Evolutionary conservation across 2,888 invertebrate species (phyloP), one percentile per base, ranked within the genome.

Genomic region (Orchesella flavescens): DNA sequence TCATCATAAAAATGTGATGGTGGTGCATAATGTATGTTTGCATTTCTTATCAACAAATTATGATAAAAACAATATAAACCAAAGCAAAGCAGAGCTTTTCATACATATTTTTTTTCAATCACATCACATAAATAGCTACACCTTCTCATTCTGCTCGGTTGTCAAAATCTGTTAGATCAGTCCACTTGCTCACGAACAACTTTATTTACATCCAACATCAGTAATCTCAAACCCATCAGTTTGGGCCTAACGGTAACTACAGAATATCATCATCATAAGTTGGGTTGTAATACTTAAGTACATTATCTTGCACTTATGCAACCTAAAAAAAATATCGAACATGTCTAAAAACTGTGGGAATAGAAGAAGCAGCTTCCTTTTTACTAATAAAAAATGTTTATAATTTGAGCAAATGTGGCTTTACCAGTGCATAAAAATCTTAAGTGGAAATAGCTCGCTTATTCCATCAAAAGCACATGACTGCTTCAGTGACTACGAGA

Each of bases 131-230:
- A 15, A 72, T 24, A 19, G 49, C 19, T 21, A 55, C 61, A 57
- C 4, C 15, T n/a, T 34, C 46, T 5, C 4, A 2, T n/a, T 34
- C 46, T 5, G 17, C 55, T 57, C 53, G 49, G 23, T 79, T 66
- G 59, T 53, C 66, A 72, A 1, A 73, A 80, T 80, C 73, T 66
- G 46, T 55, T 1, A 80, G 57, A 73, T 80, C 80, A 80, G 68
- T 75, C 80, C 81, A 81, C 81, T 81, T 81, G 49, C 53, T 74
- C 81, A 81, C 81, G 81, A 81, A 81, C 81, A 61, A 21, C 81
- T 81, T 69, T 81, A 74, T 68, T 59, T 46, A 65, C 46, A 24
- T 21, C 43, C 46, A 46, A 65, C 46, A 24, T 21, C 43, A 57
- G 34, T 81, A 59, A 81, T 75, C 81, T 75, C 55, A 53, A 68